Evolutionary conservation across 2,797 vertebrate genomes (phyloP).

Genomic region (Coranthus polyacanthus): DNA sequence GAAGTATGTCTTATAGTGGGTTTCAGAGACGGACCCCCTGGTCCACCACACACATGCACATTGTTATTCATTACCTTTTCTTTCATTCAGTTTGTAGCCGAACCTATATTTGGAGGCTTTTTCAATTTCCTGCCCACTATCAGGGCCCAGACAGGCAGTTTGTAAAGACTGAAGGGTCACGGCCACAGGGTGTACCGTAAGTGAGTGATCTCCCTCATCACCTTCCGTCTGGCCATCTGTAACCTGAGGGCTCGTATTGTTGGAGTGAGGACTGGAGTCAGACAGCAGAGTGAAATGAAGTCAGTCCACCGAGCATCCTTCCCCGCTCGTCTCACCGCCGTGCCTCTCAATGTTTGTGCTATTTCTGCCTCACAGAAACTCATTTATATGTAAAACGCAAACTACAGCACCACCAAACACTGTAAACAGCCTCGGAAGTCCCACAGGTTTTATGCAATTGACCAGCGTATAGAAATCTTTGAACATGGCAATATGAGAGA

Average conservation of each 20-base stretch:
- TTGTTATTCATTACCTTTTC: not conserved
- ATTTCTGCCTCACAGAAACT: slow-evolving; percentile 32
- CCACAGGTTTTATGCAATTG: slow-evolving; percentile 33
- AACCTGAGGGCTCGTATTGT: slow-evolving; percentile 28
- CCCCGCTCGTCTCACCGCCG: not conserved
- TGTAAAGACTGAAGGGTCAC: slow-evolving; percentile 31
- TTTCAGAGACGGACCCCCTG: no score
- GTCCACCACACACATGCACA: no score
- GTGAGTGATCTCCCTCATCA: slow-evolving; percentile 45
- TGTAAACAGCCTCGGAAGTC: slow-evolving; percentile 24
- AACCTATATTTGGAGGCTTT: not conserved
- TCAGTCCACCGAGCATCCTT: slow-evolving; percentile 5
- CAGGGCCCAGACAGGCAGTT: slow-evolving; percentile 21
- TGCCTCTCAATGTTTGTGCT: slow-evolving; percentile 18
- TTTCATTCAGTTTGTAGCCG: not conserved
- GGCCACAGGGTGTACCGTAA: slow-evolving; percentile 25
- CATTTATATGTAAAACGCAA: slow-evolving; percentile 51
- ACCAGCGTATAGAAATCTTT: slow-evolving; percentile 41
- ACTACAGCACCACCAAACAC: slow-evolving; percentile 11
- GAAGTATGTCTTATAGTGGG: no score
- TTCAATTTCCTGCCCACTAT: slow-evolving; percentile 25
- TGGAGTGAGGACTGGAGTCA: not conserved
- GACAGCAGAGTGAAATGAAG: slow-evolving; percentile 45
- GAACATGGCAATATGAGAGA: slow-evolving; percentile 30
- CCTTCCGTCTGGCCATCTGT: slow-evolving; percentile 19